Base-by-base conservation (phyloP, 2,113 vertebrate genomes). In the Nycticryphes semicollaris region DNA sequence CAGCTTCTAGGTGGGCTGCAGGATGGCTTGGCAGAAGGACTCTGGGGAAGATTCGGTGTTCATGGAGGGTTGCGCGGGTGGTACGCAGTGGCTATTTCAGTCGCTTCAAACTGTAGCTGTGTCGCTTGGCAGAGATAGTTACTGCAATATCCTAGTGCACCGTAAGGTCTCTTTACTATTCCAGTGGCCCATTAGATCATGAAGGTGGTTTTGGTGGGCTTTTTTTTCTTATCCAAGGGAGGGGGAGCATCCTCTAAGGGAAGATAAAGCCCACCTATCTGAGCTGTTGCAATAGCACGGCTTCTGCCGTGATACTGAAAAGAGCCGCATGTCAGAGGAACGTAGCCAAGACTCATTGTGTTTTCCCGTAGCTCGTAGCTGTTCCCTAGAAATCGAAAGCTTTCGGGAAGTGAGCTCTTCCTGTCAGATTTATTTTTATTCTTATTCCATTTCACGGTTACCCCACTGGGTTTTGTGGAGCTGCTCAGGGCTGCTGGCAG, bases 321-420 rank as follows among this genome's bases (percentile, higher is more conserved):
- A 51, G 89, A 93, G 67, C 90, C 1, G 2, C 5, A 0, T 59
- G 59, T 68, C 37, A 4, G 77, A 77, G 85, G 86, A 80, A 2
- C 8, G 1, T 12, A 50, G 86, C 95, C 86, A 41, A 63, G 62
- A 14, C 4, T 33, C 54, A 3, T 63, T 91, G 89, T 92, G 69
- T 72, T 72, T 92, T 76, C 59, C 66, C 0, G 0, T 54, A 19
- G 28, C 43, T 89, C 1, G 0, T 27, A 22, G 54, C 70, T 51
- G 41, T 62, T 94, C 90, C 69, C 89, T 93, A 45, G 80, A 96
- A 90, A 82, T 87, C 48, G 0, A 11, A 82, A 73, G 88, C 92
- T 89, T 92, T 87, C 60, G 67, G 93, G 93, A 81, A 79, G 63
- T 2, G 27, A 96, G 90, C 93, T 96, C 93, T 96, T 87, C 72